A percentile compares a stretch with the other conserved stretches of the same genome.
Evolutionary conservation across 2,797 vertebrate species (phyloP).

Genomic region (Allobates femoralis): DNA sequence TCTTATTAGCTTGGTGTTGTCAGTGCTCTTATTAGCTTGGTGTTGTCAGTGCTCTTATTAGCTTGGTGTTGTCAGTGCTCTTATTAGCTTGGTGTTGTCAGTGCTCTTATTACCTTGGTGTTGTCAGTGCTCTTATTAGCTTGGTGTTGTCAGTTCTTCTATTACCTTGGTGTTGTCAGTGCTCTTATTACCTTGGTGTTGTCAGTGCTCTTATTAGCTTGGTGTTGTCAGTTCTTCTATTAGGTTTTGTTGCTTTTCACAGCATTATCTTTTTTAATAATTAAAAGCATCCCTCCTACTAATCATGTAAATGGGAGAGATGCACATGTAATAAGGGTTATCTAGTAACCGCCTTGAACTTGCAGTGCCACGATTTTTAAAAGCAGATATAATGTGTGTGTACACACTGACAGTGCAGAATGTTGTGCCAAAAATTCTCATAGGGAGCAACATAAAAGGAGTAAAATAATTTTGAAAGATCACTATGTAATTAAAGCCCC

Average conservation of each 20-base stretch:
- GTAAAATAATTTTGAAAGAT: not conserved
- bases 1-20: no score
- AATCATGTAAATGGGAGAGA: conserved; percentile 27
- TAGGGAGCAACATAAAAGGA: not conserved
- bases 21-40: no score
- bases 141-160: no score
- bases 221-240: not conserved
- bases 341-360: conserved; percentile 32
- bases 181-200: not conserved
- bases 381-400: not conserved
- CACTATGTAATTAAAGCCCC: not conserved
- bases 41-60: no score
- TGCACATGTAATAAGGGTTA: conserved; percentile 43
- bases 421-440: not conserved
- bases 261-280: conserved; percentile 51
- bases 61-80: no score
- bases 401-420: not conserved
- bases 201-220: not conserved
- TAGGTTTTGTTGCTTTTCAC: conserved; percentile 11
- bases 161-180: no score
- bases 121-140: no score
- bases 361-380: not conserved
- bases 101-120: no score
- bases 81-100: no score
- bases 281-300: conserved; percentile 38